These are phyloP conservation scores for Psittacula cyanocephala DNA, from an alignment of 2,113 vertebrate genomes.

Conservation along the genomic window DNA sequence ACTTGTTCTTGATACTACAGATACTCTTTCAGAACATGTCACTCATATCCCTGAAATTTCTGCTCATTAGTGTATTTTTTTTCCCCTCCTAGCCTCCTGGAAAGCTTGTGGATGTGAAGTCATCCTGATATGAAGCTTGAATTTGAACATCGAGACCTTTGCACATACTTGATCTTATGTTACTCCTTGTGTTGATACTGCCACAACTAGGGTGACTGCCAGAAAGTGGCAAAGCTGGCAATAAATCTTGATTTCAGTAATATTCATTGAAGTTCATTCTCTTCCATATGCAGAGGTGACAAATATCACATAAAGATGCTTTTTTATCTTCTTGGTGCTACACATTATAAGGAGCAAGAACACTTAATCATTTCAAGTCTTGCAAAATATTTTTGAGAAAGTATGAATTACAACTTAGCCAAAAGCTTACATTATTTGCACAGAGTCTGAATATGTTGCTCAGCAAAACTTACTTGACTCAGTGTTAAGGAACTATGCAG, in stretches of 20 bases:
- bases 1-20: background rate
- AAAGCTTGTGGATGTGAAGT: background rate
- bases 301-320: background rate
- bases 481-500: background rate
- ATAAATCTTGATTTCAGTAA: background rate
- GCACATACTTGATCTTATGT: background rate
- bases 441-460: background rate
- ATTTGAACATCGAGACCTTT: background rate
- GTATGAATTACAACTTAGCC: background rate
- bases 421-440: background rate
- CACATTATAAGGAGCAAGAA: background rate
- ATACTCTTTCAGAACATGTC: background rate
- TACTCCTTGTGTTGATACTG: background rate
- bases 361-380: background rate
- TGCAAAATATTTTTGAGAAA: background rate
- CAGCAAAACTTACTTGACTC: background rate
- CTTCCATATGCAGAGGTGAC: background rate
- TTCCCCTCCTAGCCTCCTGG: fast-evolving
- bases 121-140: background rate
- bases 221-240: background rate
- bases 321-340: background rate
- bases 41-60: background rate
- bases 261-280: background rate
- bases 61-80: background rate
- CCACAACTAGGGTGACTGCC: background rate